phyloP scores from a whole-genome alignment of 2,888 invertebrate genomes.

The Drosophila neonasuta region DNA sequence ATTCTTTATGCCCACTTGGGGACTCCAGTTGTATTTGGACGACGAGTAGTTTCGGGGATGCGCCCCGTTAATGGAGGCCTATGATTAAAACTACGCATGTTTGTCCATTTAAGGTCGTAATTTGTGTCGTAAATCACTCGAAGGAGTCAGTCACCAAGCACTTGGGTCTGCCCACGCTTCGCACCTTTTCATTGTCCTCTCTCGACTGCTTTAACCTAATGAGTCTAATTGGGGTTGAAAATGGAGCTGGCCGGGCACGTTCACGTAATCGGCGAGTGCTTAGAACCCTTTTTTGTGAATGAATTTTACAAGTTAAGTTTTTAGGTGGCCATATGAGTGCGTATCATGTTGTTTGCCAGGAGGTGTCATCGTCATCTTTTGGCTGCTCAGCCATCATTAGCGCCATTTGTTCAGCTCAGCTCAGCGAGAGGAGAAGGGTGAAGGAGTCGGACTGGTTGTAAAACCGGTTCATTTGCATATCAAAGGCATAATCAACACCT shows the following conservation, averaged over 20 bases:
- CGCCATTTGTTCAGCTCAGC: slow-evolving; percentile 60
- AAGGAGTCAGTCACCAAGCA: slow-evolving; percentile 36
- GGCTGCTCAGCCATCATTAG: slow-evolving; percentile 64
- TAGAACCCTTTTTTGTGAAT: slow-evolving; percentile 58
- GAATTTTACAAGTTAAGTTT: slow-evolving; percentile 34
- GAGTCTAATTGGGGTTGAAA: slow-evolving; percentile 74
- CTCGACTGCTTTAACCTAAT: slow-evolving; percentile 51
- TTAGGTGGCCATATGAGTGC: slow-evolving; percentile 51
- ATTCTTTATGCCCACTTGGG: slow-evolving; percentile 66
- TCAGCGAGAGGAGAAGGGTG: slow-evolving; percentile 1
- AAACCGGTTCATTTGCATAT: slow-evolving; percentile 77
- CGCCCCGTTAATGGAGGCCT: slow-evolving; percentile 59
- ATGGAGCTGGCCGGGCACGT: slow-evolving; percentile 32
- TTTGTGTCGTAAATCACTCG: slow-evolving; percentile 75
- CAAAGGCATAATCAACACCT: slow-evolving; percentile 78
- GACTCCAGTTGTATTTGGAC: slow-evolving; percentile 12
- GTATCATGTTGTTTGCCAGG: slow-evolving; percentile 38
- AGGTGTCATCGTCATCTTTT: slow-evolving; percentile 62
- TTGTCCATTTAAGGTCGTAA: slow-evolving; percentile 74
- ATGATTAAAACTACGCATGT: slow-evolving; percentile 77
- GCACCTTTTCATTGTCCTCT: slow-evolving; percentile 47
- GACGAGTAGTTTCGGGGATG: slow-evolving; percentile 31
- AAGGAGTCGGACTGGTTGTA: slow-evolving; percentile 33
- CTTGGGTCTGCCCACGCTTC: slow-evolving; percentile 54
- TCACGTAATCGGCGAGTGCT: slow-evolving; percentile 54